Evolutionary conservation across 2,113 vertebrate species (phyloP).

Genomic region (Elanoides forficatus): DNA sequence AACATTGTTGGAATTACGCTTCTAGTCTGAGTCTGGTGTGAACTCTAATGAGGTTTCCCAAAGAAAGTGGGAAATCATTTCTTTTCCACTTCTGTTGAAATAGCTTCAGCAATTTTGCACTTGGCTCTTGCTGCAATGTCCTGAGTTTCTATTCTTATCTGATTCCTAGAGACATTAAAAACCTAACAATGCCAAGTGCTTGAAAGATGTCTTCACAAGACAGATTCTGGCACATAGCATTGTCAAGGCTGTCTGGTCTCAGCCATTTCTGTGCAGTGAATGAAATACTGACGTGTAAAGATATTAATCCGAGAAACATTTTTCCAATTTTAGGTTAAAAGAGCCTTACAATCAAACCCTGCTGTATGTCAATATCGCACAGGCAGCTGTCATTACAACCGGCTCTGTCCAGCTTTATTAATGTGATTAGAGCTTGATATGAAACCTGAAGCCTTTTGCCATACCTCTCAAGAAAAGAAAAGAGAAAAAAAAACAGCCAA

Average conservation of each 20-base stretch:
- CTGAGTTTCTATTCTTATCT: neutral
- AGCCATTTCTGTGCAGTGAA: neutral
- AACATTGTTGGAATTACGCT: neutral
- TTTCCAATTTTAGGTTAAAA: conserved; percentile 22
- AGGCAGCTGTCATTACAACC: neutral
- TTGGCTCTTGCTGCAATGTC: neutral
- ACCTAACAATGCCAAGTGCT: neutral
- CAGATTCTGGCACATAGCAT: neutral
- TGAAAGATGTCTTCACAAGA: conserved; percentile 2
- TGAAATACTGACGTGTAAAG: neutral
- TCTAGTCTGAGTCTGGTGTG: neutral
- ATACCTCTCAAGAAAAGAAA: conserved; percentile 13
- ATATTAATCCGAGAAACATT: neutral
- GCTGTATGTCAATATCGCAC: neutral
- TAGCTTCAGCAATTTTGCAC: neutral
- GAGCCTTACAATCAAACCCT: neutral
- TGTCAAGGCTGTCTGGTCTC: neutral
- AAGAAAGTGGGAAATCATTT: neutral
- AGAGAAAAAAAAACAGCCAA: neutral
- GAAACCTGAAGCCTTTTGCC: conserved; percentile 50
- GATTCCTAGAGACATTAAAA: neutral
- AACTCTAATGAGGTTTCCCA: neutral
- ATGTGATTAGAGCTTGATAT: conserved; percentile 1
- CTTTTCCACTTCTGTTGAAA: neutral
- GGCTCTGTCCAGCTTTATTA: neutral